These are phyloP conservation scores for Thumatha senex DNA, from an alignment of 2,888 invertebrate genomes.

Conservation along the genomic window DNA sequence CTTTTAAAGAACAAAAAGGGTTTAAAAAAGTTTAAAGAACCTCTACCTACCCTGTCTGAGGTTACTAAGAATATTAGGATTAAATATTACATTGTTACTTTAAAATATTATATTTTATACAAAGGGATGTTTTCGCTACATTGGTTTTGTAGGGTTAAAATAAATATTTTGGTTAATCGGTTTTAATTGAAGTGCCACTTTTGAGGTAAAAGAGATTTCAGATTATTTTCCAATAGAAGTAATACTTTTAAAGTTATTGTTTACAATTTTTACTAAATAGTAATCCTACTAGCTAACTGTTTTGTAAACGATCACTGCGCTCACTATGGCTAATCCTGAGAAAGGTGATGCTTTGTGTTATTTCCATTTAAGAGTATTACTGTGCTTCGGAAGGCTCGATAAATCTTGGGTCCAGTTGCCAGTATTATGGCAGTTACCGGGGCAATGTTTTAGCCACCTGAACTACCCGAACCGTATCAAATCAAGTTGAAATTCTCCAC, in stretches of 20 bases:
- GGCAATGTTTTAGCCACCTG: no score
- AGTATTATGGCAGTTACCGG: no score
- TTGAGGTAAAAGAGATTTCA: constrained; percentile 1
- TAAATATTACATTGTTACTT: constrained; percentile 30
- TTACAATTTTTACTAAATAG: not conserved
- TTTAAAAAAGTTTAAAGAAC: constrained; percentile 17
- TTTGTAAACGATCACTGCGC: no score
- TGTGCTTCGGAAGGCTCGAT: no score
- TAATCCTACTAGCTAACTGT: no score
- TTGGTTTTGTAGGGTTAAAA: constrained; percentile 51
- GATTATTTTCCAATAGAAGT: not conserved
- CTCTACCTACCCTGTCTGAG: constrained; percentile 12
- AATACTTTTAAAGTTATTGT: not conserved
- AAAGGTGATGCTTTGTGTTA: no score
- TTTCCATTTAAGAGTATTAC: no score
- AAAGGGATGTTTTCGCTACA: constrained; percentile 48
- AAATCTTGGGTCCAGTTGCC: no score
- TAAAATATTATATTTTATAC: constrained; percentile 17
- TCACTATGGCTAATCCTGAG: no score
- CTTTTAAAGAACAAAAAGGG: constrained; percentile 19
- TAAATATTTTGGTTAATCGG: constrained; percentile 63
- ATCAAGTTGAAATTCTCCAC: no score
- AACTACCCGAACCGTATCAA: no score
- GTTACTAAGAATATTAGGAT: constrained; percentile 32
- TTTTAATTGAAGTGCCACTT: constrained; percentile 46